Evolutionary conservation across 92 coral and sea anemone species (phyloP).

Genomic region (Epizoanthus scotinus): DNA sequence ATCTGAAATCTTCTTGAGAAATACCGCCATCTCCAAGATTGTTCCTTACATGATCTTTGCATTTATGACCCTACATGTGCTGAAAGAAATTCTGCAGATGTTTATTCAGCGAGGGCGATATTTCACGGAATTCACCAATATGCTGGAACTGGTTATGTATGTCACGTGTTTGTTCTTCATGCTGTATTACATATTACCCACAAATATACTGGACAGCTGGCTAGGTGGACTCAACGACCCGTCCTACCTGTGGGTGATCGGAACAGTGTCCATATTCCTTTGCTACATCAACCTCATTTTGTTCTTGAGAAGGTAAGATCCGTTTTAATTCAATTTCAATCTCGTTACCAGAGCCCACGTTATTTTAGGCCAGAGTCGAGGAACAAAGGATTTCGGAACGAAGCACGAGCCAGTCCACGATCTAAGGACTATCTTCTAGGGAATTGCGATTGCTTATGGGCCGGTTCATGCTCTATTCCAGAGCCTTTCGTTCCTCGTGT

Average conservation of each 20-base stretch:
- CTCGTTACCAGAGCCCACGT: no score
- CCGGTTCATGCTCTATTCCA: no score
- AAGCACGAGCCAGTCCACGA: no score
- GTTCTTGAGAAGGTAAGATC: conserved; percentile 67
- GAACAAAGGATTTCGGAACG: no score
- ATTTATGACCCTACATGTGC: conserved; percentile 47
- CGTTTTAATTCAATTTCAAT: no score
- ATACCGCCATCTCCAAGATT: not conserved
- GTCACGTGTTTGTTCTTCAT: conserved; percentile 55
- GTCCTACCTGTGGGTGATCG: conserved; percentile 65
- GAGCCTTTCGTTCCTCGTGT: no score
- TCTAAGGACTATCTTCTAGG: no score
- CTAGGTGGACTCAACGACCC: conserved; percentile 56
- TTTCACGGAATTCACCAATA: conserved; percentile 59
- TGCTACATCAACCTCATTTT: conserved; percentile 79
- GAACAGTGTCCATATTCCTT: conserved; percentile 70
- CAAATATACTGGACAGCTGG: conserved; percentile 33
- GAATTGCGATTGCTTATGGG: no score
- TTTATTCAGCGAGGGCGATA: conserved; percentile 63
- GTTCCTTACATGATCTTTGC: conserved; percentile 47
- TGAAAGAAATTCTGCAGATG: conserved; percentile 76
- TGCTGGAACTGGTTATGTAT: conserved; percentile 68
- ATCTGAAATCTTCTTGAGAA: not conserved
- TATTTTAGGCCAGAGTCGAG: no score
- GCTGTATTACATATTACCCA: conserved; percentile 57